A percentile compares a stretch with the other conserved stretches of the same genome.
These are phyloP conservation scores for Coecobrya sp. DNA, from an alignment of 2,888 invertebrate genomes.

Conservation along the genomic window DNA sequence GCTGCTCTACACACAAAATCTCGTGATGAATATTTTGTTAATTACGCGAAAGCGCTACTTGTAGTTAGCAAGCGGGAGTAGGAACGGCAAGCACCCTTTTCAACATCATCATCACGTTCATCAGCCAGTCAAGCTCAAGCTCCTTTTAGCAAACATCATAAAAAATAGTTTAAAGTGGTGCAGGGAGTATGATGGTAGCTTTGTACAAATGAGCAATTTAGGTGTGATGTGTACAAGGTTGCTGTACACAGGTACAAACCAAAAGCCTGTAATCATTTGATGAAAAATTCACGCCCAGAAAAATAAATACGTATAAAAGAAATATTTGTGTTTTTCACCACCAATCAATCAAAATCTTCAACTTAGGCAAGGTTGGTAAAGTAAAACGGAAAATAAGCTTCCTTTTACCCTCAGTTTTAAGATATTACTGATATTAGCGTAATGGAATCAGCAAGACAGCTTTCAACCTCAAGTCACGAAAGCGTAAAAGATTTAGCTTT, in stretches of 20 bases:
- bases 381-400: neutral
- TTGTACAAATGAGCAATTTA: constrained; percentile 53
- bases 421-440: neutral
- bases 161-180: constrained; percentile 32
- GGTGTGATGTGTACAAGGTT: constrained; percentile 25
- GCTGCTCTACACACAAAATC: constrained; percentile 13
- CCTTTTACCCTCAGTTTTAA: neutral
- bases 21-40: constrained; percentile 76
- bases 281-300: constrained; percentile 64
- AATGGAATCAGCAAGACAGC: neutral
- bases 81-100: constrained; percentile 29
- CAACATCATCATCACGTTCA: constrained; percentile 19
- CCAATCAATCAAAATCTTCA: constrained; percentile 56
- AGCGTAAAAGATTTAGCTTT: neutral
- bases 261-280: constrained; percentile 57
- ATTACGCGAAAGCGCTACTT: constrained; percentile 76
- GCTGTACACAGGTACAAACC: neutral
- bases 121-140: constrained; percentile 32
- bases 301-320: constrained; percentile 8
- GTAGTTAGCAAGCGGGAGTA: constrained; percentile 35
- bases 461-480: neutral
- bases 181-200: neutral
- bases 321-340: constrained; percentile 59
- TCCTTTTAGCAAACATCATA: constrained; percentile 6
- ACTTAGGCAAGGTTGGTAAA: neutral